Evolutionary conservation across 2,113 vertebrate genomes (phyloP), one percentile per base, ranked within the genome.

Genomic region (Accipiter virgatus): DNA sequence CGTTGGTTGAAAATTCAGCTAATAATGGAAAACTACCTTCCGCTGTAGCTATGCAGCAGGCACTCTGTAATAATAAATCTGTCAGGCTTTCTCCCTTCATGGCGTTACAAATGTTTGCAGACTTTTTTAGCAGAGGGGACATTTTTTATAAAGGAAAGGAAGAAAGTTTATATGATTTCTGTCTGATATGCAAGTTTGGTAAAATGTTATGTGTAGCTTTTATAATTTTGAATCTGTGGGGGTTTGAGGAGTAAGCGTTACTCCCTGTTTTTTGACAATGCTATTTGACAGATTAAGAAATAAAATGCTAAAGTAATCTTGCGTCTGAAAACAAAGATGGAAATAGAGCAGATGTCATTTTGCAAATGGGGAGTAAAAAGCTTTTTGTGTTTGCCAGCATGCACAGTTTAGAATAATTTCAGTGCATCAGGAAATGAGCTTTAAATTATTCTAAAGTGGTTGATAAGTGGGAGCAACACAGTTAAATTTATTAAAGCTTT

Each of bases 301-400:
- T 96, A 96, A 97, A 97, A 94, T 87, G 90, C 81, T 97, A 38
- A 96, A 98, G 92, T 95, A 95, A 97, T 79, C 67, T 95, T 43
- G 78, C 31, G 6, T 97, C 92, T 91, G 95, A 98, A 97, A 98
- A 97, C 77, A 94, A 95, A 97, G 96, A 95, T 94, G 81, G 58
- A 97, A 97, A 97, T 73, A 94, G 80, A 98, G 67, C 92, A 98
- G 91, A 97, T 97, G 93, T 96, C 94, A 93, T 97, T 97, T 96
- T 96, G 66, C 56, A 94, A 97, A 96, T 92, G 62, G 52, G 94
- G 90, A 96, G 85, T 94, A 92, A 97, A 97, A 96, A 94, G 77
- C 43, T 70, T 95, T 96, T 85, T 91, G 71, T 93, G 70, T 97
- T 96, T 98, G 89, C 90, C 79, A 97, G 79, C 86, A 94, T 67